Evolutionary conservation across 2,888 invertebrate species (phyloP).

Genomic region (Dilophus febrilis): DNA sequence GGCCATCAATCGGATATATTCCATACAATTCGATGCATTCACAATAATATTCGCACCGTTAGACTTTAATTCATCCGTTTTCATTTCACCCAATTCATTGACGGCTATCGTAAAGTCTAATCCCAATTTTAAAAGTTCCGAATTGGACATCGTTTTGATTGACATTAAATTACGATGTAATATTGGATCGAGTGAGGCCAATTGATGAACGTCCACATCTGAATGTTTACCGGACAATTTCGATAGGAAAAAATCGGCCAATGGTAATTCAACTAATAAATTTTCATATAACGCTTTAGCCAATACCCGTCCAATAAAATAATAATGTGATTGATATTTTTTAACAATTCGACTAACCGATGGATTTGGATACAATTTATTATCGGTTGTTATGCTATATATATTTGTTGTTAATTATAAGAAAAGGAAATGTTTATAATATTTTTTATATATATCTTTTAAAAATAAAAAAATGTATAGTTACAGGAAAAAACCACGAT

Average conservation of each 20-base stretch:
- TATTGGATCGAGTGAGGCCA: conserved; percentile 75
- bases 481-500: conserved; percentile 72
- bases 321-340: conserved; percentile 79
- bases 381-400: conserved; percentile 61
- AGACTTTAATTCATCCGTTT: conserved; percentile 79
- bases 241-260: conserved; percentile 91
- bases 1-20: conserved; percentile 91
- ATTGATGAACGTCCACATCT: conserved; percentile 72
- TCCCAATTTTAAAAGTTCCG: conserved; percentile 74
- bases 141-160: conserved; percentile 58
- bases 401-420: not conserved
- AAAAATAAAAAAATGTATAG: conserved; percentile 12
- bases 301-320: conserved; percentile 82
- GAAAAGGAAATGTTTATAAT: not conserved
- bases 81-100: conserved; percentile 77
- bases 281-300: conserved; percentile 95
- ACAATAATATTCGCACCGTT: conserved; percentile 82
- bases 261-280: conserved; percentile 80
- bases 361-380: conserved; percentile 91
- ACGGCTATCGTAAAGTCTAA: conserved; percentile 85
- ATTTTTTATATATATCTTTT: conserved; percentile 26
- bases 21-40: conserved; percentile 79
- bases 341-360: conserved; percentile 72
- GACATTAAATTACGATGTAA: conserved; percentile 80
- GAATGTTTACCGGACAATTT: conserved; percentile 61